Percentiles rank a stretch among this genome's conserved stretches.
These are phyloP conservation scores for Cyrtodaria siliqua DNA, from an alignment of 2,888 invertebrate genomes.

Conservation along the genomic window DNA sequence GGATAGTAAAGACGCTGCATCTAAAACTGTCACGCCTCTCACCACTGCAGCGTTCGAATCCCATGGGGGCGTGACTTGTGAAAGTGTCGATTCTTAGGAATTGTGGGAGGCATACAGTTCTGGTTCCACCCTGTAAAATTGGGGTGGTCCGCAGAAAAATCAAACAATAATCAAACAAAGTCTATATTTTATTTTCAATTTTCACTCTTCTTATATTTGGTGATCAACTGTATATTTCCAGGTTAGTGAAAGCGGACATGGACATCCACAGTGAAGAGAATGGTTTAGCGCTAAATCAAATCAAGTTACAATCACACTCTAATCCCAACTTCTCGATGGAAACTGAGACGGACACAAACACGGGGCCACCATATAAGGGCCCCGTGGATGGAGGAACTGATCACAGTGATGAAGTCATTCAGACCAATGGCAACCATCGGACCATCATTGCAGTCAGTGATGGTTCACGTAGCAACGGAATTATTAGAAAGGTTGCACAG, in stretches of 20 bases:
- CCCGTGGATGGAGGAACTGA: constrained; percentile 10
- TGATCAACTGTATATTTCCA: constrained; percentile 17
- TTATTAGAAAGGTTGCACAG: constrained; percentile 27
- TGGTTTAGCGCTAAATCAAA: constrained; percentile 20
- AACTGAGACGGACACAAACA: constrained; percentile 35
- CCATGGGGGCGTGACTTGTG: too few species aligned
- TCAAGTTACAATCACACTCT: constrained; percentile 29
- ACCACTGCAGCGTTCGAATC: too few species aligned
- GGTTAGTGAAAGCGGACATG: constrained; percentile 11
- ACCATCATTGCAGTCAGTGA: constrained; percentile 6
- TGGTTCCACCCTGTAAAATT: too few species aligned
- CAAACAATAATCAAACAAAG: too few species aligned
- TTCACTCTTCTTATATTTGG: too few species aligned
- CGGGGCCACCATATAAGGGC: constrained; percentile 41
- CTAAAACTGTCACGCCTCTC: too few species aligned
- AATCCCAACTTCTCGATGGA: constrained; percentile 60
- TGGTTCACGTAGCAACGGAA: constrained; percentile 10
- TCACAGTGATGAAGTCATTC: constrained; percentile 5
- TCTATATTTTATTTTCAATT: too few species aligned
- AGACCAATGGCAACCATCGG: not conserved
- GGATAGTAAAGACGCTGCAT: too few species aligned
- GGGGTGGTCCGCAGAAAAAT: too few species aligned
- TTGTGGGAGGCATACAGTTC: too few species aligned
- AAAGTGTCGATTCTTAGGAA: too few species aligned
- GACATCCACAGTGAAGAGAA: constrained; percentile 13